phyloP scores from a whole-genome alignment of 2,797 vertebrate genomes.

The Mastacembelus armatus region DNA sequence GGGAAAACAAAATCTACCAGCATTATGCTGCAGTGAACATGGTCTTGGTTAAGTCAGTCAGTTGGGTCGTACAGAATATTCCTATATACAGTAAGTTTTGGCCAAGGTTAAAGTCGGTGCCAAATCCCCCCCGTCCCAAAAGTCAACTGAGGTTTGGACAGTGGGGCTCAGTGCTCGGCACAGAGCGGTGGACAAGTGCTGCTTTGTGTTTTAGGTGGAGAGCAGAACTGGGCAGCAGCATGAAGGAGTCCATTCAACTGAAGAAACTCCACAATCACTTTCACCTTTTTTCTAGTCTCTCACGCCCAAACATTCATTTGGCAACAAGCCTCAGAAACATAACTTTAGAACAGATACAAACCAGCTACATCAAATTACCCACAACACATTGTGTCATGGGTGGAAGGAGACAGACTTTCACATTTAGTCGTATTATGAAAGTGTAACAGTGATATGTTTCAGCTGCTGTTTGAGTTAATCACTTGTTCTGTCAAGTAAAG shows the following conservation, averaged over 20 bases:
- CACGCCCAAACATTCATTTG: neutral
- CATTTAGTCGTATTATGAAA: no score
- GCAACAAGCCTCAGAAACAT: constrained; percentile 2
- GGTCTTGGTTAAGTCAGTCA: neutral
- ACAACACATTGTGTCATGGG: constrained; percentile 6
- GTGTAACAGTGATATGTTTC: no score
- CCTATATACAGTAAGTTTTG: constrained; percentile 66
- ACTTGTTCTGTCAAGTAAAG: no score
- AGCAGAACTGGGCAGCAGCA: constrained; percentile 47
- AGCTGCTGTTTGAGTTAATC: no score
- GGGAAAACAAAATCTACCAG: neutral
- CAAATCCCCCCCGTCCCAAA: constrained; percentile 24
- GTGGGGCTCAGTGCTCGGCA: constrained; percentile 74
- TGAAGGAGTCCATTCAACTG: constrained; percentile 44
- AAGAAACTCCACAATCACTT: constrained; percentile 50
- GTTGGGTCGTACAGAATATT: constrained; percentile 13
- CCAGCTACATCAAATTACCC: constrained; percentile 1
- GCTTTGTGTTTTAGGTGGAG: constrained; percentile 70
- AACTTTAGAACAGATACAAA: neutral
- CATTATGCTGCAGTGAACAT: neutral
- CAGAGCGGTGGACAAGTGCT: constrained; percentile 70
- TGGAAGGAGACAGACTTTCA: no score
- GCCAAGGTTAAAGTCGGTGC: constrained; percentile 49
- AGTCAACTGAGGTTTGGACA: constrained; percentile 58
- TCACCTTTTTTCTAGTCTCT: constrained; percentile 8